Percentiles rank a stretch among this genome's conserved stretches.
These are phyloP conservation scores for Urocitellus parryii DNA, from an alignment of 2,113 vertebrate species.

Conservation along the genomic window DNA sequence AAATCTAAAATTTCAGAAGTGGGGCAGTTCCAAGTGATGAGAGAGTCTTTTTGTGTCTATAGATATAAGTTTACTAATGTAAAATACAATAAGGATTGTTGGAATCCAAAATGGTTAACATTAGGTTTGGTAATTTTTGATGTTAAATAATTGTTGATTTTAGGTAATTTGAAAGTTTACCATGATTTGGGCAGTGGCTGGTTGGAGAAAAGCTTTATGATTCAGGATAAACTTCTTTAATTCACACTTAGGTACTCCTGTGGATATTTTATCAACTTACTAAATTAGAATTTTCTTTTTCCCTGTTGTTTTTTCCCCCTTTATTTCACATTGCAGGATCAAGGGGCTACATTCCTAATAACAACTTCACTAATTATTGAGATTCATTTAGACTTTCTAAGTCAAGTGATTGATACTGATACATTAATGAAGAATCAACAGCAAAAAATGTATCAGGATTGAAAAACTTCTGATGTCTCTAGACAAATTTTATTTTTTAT, in stretches of 20 bases:
- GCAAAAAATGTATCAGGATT: background rate
- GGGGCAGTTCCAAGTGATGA: background rate
- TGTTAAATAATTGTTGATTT: background rate
- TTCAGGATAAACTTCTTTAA: conserved; percentile 9
- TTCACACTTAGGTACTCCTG: background rate
- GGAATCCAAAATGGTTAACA: background rate
- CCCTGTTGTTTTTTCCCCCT: background rate
- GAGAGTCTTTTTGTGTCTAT: background rate
- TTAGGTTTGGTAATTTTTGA: background rate
- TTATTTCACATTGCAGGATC: background rate
- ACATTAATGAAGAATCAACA: background rate
- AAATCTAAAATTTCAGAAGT: background rate
- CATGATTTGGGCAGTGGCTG: background rate
- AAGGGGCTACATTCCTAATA: background rate
- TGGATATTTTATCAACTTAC: conserved; percentile 8
- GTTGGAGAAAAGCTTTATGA: conserved; percentile 9
- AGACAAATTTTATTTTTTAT: background rate
- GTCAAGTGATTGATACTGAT: conserved; percentile 10
- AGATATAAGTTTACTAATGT: background rate
- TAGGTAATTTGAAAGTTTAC: background rate
- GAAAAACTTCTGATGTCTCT: conserved; percentile 2
- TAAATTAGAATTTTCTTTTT: background rate
- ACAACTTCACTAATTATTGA: conserved; percentile 23
- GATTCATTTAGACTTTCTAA: conserved; percentile 15
- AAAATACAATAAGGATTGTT: background rate